A percentile compares a stretch with the other conserved stretches of the same genome.
Conservation (phyloP, 2,888 invertebrate genomes). For the Nemotelus nigrinus region DNA sequence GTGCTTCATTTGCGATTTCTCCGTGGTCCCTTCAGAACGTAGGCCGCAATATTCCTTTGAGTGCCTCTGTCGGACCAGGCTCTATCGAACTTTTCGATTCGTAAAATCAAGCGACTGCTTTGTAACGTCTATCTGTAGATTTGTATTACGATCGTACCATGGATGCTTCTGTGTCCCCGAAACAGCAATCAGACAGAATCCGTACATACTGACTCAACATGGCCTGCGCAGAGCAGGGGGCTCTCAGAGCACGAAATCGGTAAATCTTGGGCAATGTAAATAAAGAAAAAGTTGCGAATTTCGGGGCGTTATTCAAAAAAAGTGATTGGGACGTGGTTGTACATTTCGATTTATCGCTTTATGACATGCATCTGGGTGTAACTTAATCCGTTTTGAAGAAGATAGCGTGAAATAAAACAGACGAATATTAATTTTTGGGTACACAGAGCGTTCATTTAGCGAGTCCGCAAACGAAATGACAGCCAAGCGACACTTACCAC, state of each 20-base stretch:
- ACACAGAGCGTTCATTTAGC: background rate
- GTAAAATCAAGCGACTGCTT: background rate
- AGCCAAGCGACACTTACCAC: too few species aligned
- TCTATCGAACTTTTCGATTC: constrained; percentile 1
- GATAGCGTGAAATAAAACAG: constrained; percentile 31
- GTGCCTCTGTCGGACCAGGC: background rate
- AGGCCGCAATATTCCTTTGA: background rate
- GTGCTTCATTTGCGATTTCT: background rate
- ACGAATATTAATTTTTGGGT: constrained; percentile 9
- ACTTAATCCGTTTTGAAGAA: constrained; percentile 48
- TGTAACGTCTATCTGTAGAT: background rate
- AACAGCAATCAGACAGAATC: constrained; percentile 3
- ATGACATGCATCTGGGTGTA: constrained; percentile 51
- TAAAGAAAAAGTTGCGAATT: constrained; percentile 16
- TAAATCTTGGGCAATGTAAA: constrained; percentile 24
- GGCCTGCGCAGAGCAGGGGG: too few species aligned
- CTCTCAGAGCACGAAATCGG: background rate
- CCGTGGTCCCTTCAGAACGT: background rate
- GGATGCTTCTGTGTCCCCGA: constrained; percentile 14
- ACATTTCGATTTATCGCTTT: constrained; percentile 49
- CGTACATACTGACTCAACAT: too few species aligned
- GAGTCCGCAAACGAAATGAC: too few species aligned
- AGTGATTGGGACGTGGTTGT: constrained; percentile 45
- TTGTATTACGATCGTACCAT: background rate
- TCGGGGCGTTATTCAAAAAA: constrained; percentile 46